A percentile compares a stretch with the other conserved stretches of the same genome.
Evolutionary conservation across 1,140 invertebrate genomes (phyloP).

Genomic region (Chionoecetes opilio): DNA sequence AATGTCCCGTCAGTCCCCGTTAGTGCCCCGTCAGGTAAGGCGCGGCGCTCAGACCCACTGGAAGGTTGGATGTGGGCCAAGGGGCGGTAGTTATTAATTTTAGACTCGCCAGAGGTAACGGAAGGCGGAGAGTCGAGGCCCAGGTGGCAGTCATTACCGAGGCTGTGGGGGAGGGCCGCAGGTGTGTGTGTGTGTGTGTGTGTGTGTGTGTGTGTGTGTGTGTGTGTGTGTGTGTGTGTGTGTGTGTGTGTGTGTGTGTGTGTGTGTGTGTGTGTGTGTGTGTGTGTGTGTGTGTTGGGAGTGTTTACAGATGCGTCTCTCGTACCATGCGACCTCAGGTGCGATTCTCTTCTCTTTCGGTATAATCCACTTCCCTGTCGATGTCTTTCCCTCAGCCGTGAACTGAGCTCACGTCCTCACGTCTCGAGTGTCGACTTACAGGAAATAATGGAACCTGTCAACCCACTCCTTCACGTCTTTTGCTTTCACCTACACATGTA

Average conservation of each 20-base stretch:
- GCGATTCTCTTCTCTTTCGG: too few relatives aligned
- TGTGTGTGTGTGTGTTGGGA: not conserved
- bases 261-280: not conserved
- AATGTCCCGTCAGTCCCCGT: too few relatives aligned
- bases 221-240: conserved; percentile 27
- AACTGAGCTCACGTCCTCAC: not conserved
- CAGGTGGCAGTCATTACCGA: too few relatives aligned
- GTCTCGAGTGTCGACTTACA: too few relatives aligned
- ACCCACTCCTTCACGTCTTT: not conserved
- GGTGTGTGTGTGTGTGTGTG: not conserved
- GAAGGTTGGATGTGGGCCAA: too few relatives aligned
- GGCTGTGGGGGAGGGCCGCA: too few relatives aligned
- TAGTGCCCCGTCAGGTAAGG: too few relatives aligned
- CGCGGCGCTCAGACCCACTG: too few relatives aligned
- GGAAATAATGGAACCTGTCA: not conserved
- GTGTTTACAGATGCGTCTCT: not conserved
- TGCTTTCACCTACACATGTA: not conserved
- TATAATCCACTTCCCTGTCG: not conserved
- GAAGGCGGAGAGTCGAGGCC: too few relatives aligned
- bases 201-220: conserved; percentile 18
- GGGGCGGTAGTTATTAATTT: too few relatives aligned
- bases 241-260: conserved; percentile 23
- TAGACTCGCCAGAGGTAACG: too few relatives aligned
- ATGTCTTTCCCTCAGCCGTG: not conserved
- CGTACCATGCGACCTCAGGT: not conserved